phyloP scores from a whole-genome alignment of 2,113 vertebrate species.

The Aramus guarauna region DNA sequence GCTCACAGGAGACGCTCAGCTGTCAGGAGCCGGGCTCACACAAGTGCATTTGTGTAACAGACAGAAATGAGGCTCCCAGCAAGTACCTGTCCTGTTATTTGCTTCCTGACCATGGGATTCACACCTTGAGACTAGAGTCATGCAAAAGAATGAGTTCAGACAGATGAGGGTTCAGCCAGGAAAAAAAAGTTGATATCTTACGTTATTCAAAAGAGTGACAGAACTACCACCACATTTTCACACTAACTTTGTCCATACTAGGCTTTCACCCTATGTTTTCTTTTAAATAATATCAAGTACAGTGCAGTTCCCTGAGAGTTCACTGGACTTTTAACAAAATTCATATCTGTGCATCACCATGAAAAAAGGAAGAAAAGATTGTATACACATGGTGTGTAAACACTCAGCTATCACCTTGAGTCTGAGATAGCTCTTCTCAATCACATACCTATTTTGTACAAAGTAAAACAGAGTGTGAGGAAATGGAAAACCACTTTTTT shows the following conservation, averaged over 20 bases:
- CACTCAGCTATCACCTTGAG: background rate
- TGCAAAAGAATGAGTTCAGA: background rate
- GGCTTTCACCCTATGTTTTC: background rate
- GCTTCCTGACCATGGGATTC: background rate
- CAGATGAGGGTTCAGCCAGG: background rate
- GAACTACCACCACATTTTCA: background rate
- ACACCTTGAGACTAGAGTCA: background rate
- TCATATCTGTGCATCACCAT: rapidly evolving
- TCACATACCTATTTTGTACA: background rate
- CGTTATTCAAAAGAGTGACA: background rate
- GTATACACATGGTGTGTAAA: background rate
- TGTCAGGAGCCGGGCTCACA: background rate
- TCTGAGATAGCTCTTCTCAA: background rate
- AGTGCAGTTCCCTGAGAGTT: background rate
- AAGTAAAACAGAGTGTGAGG: background rate
- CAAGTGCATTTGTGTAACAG: background rate
- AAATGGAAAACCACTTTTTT: background rate
- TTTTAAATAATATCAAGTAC: background rate
- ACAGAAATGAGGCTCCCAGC: background rate
- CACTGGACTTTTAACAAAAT: background rate
- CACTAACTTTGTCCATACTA: background rate
- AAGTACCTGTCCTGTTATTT: background rate
- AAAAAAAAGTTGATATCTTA: background rate
- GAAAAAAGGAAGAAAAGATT: background rate
- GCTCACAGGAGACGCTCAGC: background rate